Percentiles rank a stretch among this genome's conserved stretches.
Conservation (phyloP, 92 coral and sea anemone genomes). For the Pocillopora meandrina region DNA sequence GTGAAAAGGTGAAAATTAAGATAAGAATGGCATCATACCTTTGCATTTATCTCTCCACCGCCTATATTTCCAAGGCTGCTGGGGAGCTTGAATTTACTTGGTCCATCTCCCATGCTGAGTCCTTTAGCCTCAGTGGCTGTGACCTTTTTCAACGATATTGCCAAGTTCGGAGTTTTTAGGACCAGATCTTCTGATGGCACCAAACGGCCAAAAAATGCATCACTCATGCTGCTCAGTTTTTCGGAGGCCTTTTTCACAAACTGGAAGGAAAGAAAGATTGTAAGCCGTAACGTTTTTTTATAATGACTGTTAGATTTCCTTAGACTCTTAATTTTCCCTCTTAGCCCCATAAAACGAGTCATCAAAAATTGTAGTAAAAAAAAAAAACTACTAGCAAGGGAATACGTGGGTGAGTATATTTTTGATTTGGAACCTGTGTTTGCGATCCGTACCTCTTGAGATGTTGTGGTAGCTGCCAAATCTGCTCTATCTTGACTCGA, state of each 20-base stretch:
- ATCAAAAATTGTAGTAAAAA: too few species aligned
- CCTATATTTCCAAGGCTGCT: conserved; percentile 15
- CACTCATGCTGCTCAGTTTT: conserved; percentile 4
- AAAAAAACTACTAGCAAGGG: too few species aligned
- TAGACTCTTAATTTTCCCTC: not conserved
- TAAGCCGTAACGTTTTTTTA: too few species aligned
- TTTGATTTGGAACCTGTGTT: not conserved
- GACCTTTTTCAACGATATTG: conserved; percentile 29
- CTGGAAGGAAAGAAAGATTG: not conserved
- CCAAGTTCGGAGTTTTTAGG: conserved; percentile 5
- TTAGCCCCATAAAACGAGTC: not conserved
- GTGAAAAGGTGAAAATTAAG: not conserved
- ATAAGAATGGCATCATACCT: not conserved
- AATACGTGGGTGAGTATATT: not conserved
- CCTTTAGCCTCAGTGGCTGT: conserved; percentile 16
- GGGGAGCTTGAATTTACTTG: conserved; percentile 17
- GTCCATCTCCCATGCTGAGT: conserved; percentile 27
- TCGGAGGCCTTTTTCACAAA: conserved; percentile 11
- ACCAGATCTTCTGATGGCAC: conserved; percentile 14
- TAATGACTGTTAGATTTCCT: not conserved
- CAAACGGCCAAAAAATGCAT: conserved; percentile 31
- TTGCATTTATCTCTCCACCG: conserved; percentile 7
- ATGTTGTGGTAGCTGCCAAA: not conserved
- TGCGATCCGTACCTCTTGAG: not conserved
- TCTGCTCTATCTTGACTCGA: not conserved